These are phyloP conservation scores for Antrozous pallidus DNA, from an alignment of 2,797 vertebrate species.

Conservation along the genomic window DNA sequence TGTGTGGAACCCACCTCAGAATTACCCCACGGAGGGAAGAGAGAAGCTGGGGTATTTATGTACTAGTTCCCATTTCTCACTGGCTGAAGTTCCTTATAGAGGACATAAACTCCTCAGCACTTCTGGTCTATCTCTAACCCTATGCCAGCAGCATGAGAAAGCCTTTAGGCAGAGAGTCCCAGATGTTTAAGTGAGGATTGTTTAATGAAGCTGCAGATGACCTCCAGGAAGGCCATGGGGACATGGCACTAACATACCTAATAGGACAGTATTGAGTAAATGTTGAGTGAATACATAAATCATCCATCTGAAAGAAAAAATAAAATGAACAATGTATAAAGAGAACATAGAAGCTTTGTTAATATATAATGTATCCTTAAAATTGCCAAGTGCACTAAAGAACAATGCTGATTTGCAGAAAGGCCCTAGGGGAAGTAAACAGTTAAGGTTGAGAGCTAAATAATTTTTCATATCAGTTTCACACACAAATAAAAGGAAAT, in stretches of 20 bases:
- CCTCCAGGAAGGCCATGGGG: not conserved
- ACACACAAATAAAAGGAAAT: conserved; percentile 27
- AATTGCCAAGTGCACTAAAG: not conserved
- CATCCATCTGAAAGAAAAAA: not conserved
- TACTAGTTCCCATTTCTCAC: not conserved
- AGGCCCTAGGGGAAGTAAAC: not conserved
- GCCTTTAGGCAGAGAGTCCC: not conserved
- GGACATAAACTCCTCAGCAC: not conserved
- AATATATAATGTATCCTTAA: not conserved
- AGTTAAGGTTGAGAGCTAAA: not conserved
- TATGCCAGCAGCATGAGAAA: not conserved
- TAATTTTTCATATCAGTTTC: not conserved
- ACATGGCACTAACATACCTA: not conserved
- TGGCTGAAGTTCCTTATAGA: not conserved
- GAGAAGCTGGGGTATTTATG: not conserved
- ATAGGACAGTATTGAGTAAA: not conserved
- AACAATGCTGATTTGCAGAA: not conserved
- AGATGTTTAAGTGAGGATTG: not conserved
- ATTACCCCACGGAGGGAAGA: not conserved
- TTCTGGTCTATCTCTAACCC: not conserved
- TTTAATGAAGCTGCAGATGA: not conserved
- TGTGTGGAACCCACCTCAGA: not conserved
- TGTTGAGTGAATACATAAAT: not conserved
- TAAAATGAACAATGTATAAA: not conserved
- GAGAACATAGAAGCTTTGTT: not conserved